Conservation (phyloP, 2,113 vertebrate genomes). For the Cyphomyrus discorhynchus region DNA sequence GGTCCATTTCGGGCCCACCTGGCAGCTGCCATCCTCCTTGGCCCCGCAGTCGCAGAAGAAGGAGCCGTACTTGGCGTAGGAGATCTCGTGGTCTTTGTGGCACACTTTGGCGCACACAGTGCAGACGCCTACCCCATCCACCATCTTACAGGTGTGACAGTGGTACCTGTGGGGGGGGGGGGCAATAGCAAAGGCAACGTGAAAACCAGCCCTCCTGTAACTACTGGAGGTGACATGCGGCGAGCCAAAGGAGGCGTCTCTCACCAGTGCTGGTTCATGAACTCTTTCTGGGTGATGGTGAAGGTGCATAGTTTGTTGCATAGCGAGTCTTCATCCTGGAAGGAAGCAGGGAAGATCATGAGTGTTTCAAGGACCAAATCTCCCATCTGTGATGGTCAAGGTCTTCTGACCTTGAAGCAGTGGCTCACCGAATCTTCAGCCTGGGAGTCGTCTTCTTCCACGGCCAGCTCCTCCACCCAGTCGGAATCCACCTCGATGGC, state of each 20-base stretch:
- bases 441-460: slow-evolving; percentile 96
- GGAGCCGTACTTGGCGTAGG: slow-evolving; percentile 96
- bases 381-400: not conserved
- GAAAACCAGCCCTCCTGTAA: not conserved
- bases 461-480: slow-evolving; percentile 94
- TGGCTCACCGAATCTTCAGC: slow-evolving; percentile 87
- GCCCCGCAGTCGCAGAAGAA: slow-evolving; percentile 99
- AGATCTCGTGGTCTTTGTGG: slow-evolving; percentile 99
- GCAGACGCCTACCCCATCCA: slow-evolving; percentile 96
- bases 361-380: not conserved
- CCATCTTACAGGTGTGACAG: slow-evolving; percentile 99
- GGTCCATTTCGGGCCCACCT: slow-evolving; percentile 82
- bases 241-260: slow-evolving; percentile 25
- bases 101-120: slow-evolving; percentile 98
- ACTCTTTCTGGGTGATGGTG: slow-evolving; percentile 98
- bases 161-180: slow-evolving; percentile 76
- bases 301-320: slow-evolving; percentile 99
- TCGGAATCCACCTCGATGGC: slow-evolving; percentile 96
- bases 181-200: not conserved
- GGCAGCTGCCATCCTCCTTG: slow-evolving; percentile 97
- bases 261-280: slow-evolving; percentile 99
- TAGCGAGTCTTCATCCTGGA: slow-evolving; percentile 95
- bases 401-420: not conserved
- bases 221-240: not conserved
- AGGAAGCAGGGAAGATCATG: not conserved